Evolutionary conservation across 2,113 vertebrate species (phyloP), one percentile per base, ranked within the genome.

Genomic region (Cheirogaleus medius): DNA sequence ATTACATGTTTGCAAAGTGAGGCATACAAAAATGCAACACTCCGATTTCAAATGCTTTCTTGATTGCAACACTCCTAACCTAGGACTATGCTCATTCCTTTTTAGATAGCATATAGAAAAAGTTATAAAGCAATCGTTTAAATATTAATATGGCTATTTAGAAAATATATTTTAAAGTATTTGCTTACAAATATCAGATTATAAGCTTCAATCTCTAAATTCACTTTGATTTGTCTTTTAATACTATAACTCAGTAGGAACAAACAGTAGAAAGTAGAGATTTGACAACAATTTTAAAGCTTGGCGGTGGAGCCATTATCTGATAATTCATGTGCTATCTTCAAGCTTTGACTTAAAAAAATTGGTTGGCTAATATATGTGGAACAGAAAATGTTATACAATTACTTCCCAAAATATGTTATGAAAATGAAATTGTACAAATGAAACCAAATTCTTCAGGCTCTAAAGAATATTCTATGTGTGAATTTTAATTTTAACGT

Each of bases 381-480:
- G 37, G 64, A 87, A 87, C 6, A 76, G 32, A 95, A 87, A 92
- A 86, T 52, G 5, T 18, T 90, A 49, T 20, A 58, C 14, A 83
- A 68, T 87, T 83, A 89, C 49, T 95, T 86, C 1, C 7, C 29
- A 91, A 83, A 78, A 68, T 63, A 87, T 32, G 14, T 80, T 85
- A 92, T 60, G 17, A 95, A 94, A 93, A 58, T 73, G 37, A 83
- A 92, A 78, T 47, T 83, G 10, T 66, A 90, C n/a, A 94, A 94
- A 96, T 44, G 11, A 96, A 60, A 81, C 20, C 29, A 87, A 89
- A 91, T 90, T 94, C 76, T 82, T 10, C 27, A 90, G 23, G 39
- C 9, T 73, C 76, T 69, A 34, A 96, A 91, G n/a, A 73, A 68
- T 94, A 90, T 92, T 92, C 81, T 87, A 52, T 85, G 47, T 18